Evolutionary conservation across 2,113 vertebrate genomes (phyloP), one percentile per base, ranked within the genome.

Genomic region (Menidia beryllina): DNA sequence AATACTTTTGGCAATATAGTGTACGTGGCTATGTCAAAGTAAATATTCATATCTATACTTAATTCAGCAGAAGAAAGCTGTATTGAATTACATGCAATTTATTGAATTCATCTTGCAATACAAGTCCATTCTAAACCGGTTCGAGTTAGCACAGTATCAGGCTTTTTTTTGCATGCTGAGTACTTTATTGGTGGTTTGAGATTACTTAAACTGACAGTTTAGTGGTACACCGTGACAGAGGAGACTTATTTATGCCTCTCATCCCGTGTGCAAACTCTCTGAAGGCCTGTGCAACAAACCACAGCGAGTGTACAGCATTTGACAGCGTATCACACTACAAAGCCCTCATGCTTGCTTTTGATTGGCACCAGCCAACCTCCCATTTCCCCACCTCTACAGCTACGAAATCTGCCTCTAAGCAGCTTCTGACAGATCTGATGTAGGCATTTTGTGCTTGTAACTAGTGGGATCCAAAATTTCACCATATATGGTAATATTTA

Each of bases 181-280:
- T 47, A 53, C 62, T 25, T 52, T 67, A 50, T 73, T 52, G 66
- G 34, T 12, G 75, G 73, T 72, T 69, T 72, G 64, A 78, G 81
- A 56, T 55, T 55, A 55, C 72, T 79, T 68, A 58, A 81, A 85
- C 83, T 86, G 87, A 79, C 86, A 84, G 85, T 84, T 71, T 71
- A 83, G 84, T 80, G 81, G 72, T 86, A 87, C 77, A 56, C 62
- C 60, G 69, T 87, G 83, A 89, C 83, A 73, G 78, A 80, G 63
- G 55, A 81, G 69, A 86, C 79, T 76, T 88, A 84, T 90, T 91
- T 88, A 88, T 80, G 79, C 78, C 75, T 86, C 77, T 88, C 84
- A 84, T 86, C 75, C 65, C 77, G 51, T 74, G 30, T 70, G 62
- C 67, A 59, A 60, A 69, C 78, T 77, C 83, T 88, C 75, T 81